Evolutionary conservation across 2,888 invertebrate species (phyloP).

Genomic region (Eudemis profundana): DNA sequence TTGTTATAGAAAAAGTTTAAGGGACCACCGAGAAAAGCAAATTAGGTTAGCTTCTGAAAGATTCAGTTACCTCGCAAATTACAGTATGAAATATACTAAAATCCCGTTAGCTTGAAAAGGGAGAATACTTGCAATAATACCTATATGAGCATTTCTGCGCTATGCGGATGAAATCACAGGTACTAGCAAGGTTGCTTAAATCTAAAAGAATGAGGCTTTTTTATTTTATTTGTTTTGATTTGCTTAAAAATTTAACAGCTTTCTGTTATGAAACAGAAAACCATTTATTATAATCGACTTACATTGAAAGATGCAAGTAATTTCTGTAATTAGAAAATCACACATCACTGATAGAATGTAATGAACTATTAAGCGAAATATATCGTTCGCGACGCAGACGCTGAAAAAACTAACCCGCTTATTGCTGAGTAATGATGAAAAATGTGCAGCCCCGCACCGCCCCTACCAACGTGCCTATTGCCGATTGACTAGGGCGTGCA

Average conservation of each 20-base stretch:
- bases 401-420: conserved; percentile 69
- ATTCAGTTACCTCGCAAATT: too few species aligned
- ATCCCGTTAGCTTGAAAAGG: neutral
- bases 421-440: conserved; percentile 72
- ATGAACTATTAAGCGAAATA: conserved; percentile 66
- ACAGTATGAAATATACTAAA: too few species aligned
- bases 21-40: neutral
- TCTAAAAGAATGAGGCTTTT: too few species aligned
- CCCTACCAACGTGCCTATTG: conserved; percentile 51
- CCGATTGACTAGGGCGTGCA: too few species aligned
- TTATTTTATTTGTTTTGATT: too few species aligned
- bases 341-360: conserved; percentile 39
- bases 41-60: neutral
- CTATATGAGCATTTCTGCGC: too few species aligned
- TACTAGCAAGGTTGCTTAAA: too few species aligned
- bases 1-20: conserved; percentile 21
- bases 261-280: too few species aligned
- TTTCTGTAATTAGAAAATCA: conserved; percentile 33
- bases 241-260: too few species aligned
- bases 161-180: too few species aligned
- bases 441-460: conserved; percentile 58
- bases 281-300: too few species aligned
- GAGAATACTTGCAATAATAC: too few species aligned
- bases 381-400: conserved; percentile 59
- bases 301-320: neutral